These are phyloP conservation scores for Lerema accius DNA, from an alignment of 1,140 invertebrate genomes.

Conservation along the genomic window DNA sequence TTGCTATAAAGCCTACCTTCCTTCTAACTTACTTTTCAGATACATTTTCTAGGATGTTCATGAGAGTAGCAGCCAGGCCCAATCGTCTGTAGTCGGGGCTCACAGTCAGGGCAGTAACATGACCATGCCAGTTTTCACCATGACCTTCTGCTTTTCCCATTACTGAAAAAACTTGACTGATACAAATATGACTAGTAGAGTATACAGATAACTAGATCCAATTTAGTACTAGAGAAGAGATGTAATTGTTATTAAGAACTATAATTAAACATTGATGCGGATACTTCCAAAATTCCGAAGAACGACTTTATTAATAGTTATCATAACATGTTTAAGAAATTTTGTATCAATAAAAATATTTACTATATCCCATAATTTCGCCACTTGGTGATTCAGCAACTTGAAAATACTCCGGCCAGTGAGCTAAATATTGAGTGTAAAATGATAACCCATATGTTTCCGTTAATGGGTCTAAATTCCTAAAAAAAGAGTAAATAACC, in stretches of 20 bases:
- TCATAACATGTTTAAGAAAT: too few relatives aligned
- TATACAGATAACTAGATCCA: too few relatives aligned
- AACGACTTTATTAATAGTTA: too few relatives aligned
- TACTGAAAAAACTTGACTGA: slow-evolving; percentile 86
- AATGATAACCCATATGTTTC: slow-evolving; percentile 99
- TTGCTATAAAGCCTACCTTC: background rate
- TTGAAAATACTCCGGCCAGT: slow-evolving; percentile 99
- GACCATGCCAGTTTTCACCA: slow-evolving; percentile 98
- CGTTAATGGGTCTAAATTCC: slow-evolving; percentile 97
- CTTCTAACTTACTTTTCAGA: slow-evolving; percentile 95
- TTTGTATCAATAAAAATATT: slow-evolving; percentile 74
- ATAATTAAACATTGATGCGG: too few relatives aligned
- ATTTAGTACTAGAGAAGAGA: too few relatives aligned
- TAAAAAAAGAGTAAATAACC: slow-evolving; percentile 79
- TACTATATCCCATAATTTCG: slow-evolving; percentile 99
- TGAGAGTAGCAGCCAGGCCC: slow-evolving; percentile 96
- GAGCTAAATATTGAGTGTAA: slow-evolving; percentile 98
- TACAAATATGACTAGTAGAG: too few relatives aligned
- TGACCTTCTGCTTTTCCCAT: slow-evolving; percentile 99
- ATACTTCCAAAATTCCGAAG: too few relatives aligned
- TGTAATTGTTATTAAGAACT: too few relatives aligned
- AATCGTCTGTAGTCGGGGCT: slow-evolving; percentile 95
- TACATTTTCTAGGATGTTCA: slow-evolving; percentile 97
- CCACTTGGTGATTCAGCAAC: slow-evolving; percentile 97
- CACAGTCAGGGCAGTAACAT: slow-evolving; percentile 99